A percentile compares a stretch with the other conserved stretches of the same genome.
Conservation (phyloP, 2,797 vertebrate genomes). For the Dromococcyx pavoninus region DNA sequence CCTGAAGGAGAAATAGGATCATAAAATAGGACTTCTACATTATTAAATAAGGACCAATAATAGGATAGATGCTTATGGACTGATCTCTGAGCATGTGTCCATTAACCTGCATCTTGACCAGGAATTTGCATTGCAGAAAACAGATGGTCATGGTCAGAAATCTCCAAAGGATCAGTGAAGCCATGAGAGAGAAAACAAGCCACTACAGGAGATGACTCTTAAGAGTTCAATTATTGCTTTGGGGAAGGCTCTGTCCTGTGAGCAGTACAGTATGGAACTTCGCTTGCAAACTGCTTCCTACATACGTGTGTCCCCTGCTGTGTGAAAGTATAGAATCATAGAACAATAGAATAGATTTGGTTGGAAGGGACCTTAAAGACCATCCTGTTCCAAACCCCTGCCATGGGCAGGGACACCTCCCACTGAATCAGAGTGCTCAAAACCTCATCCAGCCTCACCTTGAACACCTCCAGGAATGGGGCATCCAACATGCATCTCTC, state of each 20-base stretch:
- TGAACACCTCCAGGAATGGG: too few species aligned
- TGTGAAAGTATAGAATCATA: neutral
- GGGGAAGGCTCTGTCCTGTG: neutral
- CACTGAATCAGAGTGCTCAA: too few species aligned
- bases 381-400: too few species aligned
- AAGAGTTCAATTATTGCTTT: neutral
- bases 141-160: neutral
- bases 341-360: too few species aligned
- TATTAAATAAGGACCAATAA: neutral
- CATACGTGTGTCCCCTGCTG: rapidly evolving
- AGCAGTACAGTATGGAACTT: neutral
- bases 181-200: neutral
- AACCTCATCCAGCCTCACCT: too few species aligned
- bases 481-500: too few species aligned
- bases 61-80: neutral
- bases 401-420: too few species aligned
- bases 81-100: neutral
- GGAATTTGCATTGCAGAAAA: neutral
- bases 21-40: neutral
- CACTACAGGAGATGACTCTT: neutral
- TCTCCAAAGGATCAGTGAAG: neutral
- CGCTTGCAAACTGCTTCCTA: neutral
- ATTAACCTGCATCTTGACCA: neutral
- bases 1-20: neutral
- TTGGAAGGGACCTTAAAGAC: too few species aligned